These are phyloP conservation scores for Adoxophyes honmai DNA, from an alignment of 1,140 invertebrate genomes.

Conservation along the genomic window DNA sequence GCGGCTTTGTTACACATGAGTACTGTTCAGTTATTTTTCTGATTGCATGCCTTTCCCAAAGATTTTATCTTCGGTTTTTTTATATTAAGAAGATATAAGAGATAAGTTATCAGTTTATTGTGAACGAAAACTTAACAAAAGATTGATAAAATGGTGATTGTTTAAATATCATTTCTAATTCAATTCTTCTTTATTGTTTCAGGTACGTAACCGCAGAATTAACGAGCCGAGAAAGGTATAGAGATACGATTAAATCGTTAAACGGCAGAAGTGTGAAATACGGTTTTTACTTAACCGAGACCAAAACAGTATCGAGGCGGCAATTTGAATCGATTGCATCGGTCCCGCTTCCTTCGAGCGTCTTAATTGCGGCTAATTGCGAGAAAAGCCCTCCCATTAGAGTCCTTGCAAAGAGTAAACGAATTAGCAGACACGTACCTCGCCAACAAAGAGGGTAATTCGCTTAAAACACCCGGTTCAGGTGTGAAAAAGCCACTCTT, in stretches of 20 bases:
- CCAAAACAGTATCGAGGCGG: neutral
- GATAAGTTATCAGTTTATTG: no score
- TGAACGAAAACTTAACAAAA: no score
- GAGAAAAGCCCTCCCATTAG: slow-evolving; percentile 65
- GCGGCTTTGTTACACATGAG: no score
- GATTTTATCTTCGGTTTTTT: no score
- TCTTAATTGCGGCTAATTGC: slow-evolving; percentile 71
- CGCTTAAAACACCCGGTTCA: slow-evolving; percentile 61
- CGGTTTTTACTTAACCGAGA: neutral
- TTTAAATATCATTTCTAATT: no score
- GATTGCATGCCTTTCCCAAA: no score
- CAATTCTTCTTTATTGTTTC: no score
- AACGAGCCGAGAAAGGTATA: neutral
- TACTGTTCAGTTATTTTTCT: no score
- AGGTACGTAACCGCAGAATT: neutral
- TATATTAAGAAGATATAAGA: no score
- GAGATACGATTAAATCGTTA: neutral
- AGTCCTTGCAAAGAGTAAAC: slow-evolving; percentile 60
- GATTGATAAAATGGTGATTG: no score
- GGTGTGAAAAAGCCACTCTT: slow-evolving; percentile 66
- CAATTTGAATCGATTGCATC: slow-evolving; percentile 11
- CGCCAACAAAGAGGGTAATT: slow-evolving; percentile 58
- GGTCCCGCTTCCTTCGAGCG: slow-evolving; percentile 36
- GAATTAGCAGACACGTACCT: slow-evolving; percentile 65
- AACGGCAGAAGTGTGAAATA: no score